These are phyloP conservation scores for Galeruca laticollis DNA, from an alignment of 2,888 invertebrate genomes.

Conservation along the genomic window DNA sequence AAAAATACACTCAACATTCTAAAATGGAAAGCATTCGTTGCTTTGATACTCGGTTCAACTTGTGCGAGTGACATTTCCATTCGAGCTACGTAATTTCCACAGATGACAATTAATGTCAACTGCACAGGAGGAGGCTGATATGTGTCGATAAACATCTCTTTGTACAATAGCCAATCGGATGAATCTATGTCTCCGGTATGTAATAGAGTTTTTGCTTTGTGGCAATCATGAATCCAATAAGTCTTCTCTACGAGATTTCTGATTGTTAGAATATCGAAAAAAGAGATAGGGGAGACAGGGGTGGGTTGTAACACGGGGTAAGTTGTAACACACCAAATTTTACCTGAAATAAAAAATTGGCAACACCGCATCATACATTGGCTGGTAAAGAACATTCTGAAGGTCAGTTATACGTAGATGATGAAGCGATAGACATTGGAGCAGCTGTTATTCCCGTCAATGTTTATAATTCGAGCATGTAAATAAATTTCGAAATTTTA, in stretches of 20 bases:
- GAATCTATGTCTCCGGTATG: slow-evolving; percentile 16
- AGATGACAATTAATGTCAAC: slow-evolving; percentile 33
- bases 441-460: no score
- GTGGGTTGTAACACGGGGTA: no score
- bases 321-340: no score
- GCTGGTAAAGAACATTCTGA: no score
- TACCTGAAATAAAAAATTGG: no score
- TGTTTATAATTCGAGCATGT: no score
- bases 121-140: slow-evolving; percentile 21
- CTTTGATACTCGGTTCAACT: background rate
- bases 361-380: no score
- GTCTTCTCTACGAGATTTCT: background rate
- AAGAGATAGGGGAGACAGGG: background rate
- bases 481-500: no score
- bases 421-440: no score
- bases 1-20: background rate
- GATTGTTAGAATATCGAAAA: background rate
- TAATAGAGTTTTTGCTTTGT: slow-evolving; percentile 19
- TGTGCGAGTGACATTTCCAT: slow-evolving; percentile 15
- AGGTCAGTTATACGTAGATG: no score
- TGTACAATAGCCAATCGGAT: slow-evolving; percentile 9
- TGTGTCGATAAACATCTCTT: slow-evolving; percentile 25
- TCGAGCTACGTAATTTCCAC: slow-evolving; percentile 22
- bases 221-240: slow-evolving; percentile 15
- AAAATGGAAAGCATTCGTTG: background rate